Evolutionary conservation across 2,888 invertebrate genomes (phyloP).

Genomic region (Drosophila kanekoi): DNA sequence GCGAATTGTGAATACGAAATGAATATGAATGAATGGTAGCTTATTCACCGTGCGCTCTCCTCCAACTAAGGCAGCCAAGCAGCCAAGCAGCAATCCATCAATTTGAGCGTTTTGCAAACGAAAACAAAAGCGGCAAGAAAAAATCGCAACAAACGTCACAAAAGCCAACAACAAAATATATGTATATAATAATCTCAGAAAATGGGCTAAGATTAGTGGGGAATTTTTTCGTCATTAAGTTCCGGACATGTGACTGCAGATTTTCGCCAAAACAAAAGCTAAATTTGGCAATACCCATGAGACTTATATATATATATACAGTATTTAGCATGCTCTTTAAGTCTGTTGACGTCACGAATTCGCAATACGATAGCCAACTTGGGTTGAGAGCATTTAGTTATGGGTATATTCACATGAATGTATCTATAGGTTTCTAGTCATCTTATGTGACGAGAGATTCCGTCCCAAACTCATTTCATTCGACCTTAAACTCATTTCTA

Average conservation of each 20-base stretch:
- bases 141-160: conserved; percentile 68
- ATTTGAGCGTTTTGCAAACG: conserved; percentile 29
- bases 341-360: conserved; percentile 33
- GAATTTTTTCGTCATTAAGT: conserved; percentile 46
- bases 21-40: conserved; percentile 41
- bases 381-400: not conserved
- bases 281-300: conserved; percentile 43
- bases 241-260: conserved; percentile 53
- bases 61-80: conserved; percentile 15
- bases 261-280: conserved; percentile 38
- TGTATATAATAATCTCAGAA: not conserved
- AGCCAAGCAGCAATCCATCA: conserved; percentile 52
- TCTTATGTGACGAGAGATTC: no score
- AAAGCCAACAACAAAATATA: conserved; percentile 29
- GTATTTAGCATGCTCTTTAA: conserved; percentile 1
- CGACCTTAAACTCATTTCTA: no score
- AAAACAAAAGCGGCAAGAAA: conserved; percentile 18
- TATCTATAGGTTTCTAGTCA: no score
- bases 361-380: conserved; percentile 16
- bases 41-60: conserved; percentile 11
- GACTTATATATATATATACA: no score
- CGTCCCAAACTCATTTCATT: no score
- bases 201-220: conserved; percentile 18
- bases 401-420: not conserved
- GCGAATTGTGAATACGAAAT: conserved; percentile 47